Base-by-base conservation (phyloP, 2,888 invertebrate species). In the Philonicus albiceps region DNA sequence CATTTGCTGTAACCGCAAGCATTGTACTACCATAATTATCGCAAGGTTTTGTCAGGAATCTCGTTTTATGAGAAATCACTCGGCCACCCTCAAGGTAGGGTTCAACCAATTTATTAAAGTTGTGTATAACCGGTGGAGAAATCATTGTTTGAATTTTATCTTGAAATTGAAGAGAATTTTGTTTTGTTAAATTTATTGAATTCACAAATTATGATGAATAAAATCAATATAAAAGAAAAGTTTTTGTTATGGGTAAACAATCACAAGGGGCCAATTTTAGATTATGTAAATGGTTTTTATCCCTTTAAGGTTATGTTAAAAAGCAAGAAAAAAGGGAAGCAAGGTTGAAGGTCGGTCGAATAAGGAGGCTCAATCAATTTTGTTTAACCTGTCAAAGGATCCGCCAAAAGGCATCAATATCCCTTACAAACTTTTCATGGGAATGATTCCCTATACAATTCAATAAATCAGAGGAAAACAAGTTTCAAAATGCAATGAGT, bases 11-110 rank as follows among this genome's bases (percentile, higher is more conserved):
- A 3, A 92, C 89, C 0, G 92, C 92, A 0, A 94, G 89, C 91
- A 95, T 94, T 0, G 94, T 91, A 88, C 95, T 94, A 2, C 94
- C 94, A 89, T 94, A 95, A 89, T 95, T 95, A 89, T 95, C 95
- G 0, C 95, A 95, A 0, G 93, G 93, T 22, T 93, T 93, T 11
- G 93, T 94, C n/a, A 93, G 90, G 87, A 91, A 91, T 19, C 90
- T 90, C 11, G 91, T 91, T 19, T 90, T 90, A 87, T 93, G 92
- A 0, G 92, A 90, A 1, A 92, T 86, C 1, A 94, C 89, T 86
- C 89, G 90, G 0, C 87, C 89, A 19, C 83, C 83, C 55, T 83
- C 64, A 8, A 83, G 49, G 22, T 83, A 31, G 34, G 83, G 83
- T n/a, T 72, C 72, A 37, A 83, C 37, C 27, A 83, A 37, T 83